Base-by-base conservation (phyloP, 37 sponge, comb jelly and placozoan genomes). In the Hormiphora californensis region DNA sequence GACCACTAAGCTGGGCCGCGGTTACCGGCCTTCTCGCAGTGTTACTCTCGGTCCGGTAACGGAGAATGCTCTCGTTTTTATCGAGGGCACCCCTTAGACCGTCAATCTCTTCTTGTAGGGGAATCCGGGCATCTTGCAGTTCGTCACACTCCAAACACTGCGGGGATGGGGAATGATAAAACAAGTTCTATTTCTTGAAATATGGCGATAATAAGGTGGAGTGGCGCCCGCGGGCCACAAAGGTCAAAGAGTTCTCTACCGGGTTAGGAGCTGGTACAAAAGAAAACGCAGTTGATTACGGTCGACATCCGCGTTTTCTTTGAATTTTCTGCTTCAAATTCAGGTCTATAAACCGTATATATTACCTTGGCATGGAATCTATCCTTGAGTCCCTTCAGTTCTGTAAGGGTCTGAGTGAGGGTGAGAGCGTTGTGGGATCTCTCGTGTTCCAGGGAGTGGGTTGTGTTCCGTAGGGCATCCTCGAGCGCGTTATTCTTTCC, bases 401-500 rank as follows among this genome's bases (percentile, higher is more conserved):
- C 81, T 4, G 44, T 15, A 4, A 73, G 81, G 4, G 81, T 40
- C 46, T 73, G 81, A 4, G 81, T 73, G 81, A 73, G 81, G 15
- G 41, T 39, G 44, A 73, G 81, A 1, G 81, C 81, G 44, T 73
- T 73, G 81, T 73, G 81, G 15, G 81, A 73, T 17, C 81, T 43
- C 81, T 73, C 81, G 81, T 73, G 81, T 17, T 73, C 81, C 43
- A 73, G 46, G 1, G 81, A 73, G 23, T 73, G 81, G n/a, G 81
- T 73, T 4, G 81, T 73, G 81, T 73, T 73, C 0, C 81, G 81
- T 3, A 73, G 81, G 0, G 81, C 43, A 46, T 73, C 81, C 19
- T 73, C 81, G 28, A 73, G 35, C 44, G 81, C 81, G 44, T 73
- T 73, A 19, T 73, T 73, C 81, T 73, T 73, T 21, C 81, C 81